A percentile compares a stretch with the other conserved stretches of the same genome.
Conservation (phyloP, 2,113 vertebrate species). For the Hippocampus mohnikei region DNA sequence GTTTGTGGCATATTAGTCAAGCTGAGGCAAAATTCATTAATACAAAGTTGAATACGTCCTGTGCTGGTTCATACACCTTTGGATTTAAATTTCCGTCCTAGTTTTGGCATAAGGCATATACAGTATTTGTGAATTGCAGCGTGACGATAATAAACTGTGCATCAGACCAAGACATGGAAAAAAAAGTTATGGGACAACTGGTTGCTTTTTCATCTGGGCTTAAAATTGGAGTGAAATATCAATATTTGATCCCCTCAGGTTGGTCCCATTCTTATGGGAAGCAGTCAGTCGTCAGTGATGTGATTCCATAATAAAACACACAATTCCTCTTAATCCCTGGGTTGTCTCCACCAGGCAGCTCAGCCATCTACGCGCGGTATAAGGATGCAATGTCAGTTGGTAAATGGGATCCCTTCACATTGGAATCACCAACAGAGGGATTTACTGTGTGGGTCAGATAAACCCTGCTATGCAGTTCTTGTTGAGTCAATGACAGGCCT, state of each 20-base stretch:
- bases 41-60: conserved; percentile 51
- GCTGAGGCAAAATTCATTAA: conserved; percentile 65
- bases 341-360: conserved; percentile 27
- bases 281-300: not conserved
- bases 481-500: conserved; percentile 27
- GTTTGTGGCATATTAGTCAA: conserved; percentile 56
- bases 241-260: not conserved
- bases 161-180: not conserved
- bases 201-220: not conserved
- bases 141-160: not conserved
- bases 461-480: conserved; percentile 46
- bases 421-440: conserved; percentile 42
- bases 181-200: not conserved
- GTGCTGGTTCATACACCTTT: conserved; percentile 9
- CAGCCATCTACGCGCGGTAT: not conserved
- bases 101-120: not conserved
- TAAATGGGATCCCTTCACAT: conserved; percentile 18
- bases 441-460: conserved; percentile 52
- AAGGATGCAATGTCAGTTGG: conserved; percentile 22
- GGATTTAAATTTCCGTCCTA: not conserved
- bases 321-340: conserved; percentile 9
- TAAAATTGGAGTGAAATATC: not conserved
- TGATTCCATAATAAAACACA: not conserved
- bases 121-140: not conserved
- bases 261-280: not conserved